phyloP scores from a whole-genome alignment of 2,797 vertebrate species.

The Scleropages formosus region DNA sequence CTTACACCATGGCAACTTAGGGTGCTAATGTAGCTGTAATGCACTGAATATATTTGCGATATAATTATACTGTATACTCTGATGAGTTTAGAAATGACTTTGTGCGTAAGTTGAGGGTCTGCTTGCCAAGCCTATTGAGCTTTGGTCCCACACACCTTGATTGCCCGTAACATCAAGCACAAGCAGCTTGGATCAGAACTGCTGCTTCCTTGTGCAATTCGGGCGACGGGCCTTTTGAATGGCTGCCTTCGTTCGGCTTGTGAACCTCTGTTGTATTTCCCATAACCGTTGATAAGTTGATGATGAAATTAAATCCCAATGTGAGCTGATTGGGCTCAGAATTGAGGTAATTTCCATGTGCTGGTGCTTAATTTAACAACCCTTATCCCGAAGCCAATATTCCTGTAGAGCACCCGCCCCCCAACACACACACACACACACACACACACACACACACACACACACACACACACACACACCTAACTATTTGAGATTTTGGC shows the following conservation, averaged over 20 bases:
- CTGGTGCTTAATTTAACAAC: conserved; percentile 44
- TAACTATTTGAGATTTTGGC: conserved; percentile 56
- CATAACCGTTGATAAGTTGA: conserved; percentile 44
- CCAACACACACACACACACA: no score
- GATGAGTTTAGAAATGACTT: no score
- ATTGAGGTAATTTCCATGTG: conserved; percentile 38
- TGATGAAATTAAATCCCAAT: conserved; percentile 52
- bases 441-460: no score
- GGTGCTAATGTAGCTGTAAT: not conserved
- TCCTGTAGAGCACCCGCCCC: conserved; percentile 44
- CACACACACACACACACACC: no score
- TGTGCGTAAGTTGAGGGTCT: no score
- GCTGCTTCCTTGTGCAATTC: not conserved
- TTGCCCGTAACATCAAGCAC: not conserved
- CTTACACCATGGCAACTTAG: not conserved
- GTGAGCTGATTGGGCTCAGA: conserved; percentile 50
- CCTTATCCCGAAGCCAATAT: conserved; percentile 35
- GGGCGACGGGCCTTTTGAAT: not conserved
- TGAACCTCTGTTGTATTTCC: conserved; percentile 50
- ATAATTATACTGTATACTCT: not conserved
- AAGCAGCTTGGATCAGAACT: not conserved
- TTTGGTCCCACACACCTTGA: not conserved
- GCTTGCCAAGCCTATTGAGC: not conserved
- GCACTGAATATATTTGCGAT: not conserved
- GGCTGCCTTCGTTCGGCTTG: not conserved